phyloP scores from a whole-genome alignment of 2,888 invertebrate species.

The Nomada goodeniana region DNA sequence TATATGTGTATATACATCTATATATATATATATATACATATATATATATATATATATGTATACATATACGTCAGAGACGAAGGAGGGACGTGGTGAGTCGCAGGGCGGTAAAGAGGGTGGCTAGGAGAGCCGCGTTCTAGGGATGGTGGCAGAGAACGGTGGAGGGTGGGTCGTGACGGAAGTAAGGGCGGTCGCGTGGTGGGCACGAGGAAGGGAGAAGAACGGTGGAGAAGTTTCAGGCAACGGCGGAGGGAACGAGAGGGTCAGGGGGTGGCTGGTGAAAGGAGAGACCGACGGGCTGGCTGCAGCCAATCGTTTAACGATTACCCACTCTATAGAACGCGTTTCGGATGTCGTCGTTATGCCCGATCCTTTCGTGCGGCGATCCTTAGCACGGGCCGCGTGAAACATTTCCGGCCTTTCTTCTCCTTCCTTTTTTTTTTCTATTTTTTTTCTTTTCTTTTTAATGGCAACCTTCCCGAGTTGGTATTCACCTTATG shows the following conservation, averaged over 20 bases:
- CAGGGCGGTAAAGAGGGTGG: slow-evolving; percentile 51
- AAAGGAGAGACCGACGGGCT: slow-evolving; percentile 51
- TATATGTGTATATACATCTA: background rate
- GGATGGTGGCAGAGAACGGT: slow-evolving; percentile 38
- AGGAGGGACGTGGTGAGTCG: slow-evolving; percentile 31
- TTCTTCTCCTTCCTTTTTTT: slow-evolving; percentile 28
- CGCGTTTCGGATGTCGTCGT: slow-evolving; percentile 80
- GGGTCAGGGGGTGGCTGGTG: slow-evolving; percentile 33
- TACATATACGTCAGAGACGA: slow-evolving; percentile 6
- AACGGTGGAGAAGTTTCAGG: slow-evolving; percentile 74
- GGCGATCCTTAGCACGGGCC: slow-evolving; percentile 60
- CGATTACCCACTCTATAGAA: slow-evolving; percentile 83
- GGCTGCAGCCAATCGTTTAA: slow-evolving; percentile 83
- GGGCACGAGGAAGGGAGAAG: slow-evolving; percentile 71
- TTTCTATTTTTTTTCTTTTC: slow-evolving; percentile 9
- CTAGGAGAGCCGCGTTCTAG: slow-evolving; percentile 38
- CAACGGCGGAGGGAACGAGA: slow-evolving; percentile 34
- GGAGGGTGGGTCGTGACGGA: slow-evolving; percentile 64
- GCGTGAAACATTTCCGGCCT: slow-evolving; percentile 43
- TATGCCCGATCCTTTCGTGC: slow-evolving; percentile 75
- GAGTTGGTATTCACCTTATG: slow-evolving; percentile 43
- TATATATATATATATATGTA: background rate
- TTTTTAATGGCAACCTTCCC: slow-evolving; percentile 4
- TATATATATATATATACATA: background rate
- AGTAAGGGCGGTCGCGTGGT: slow-evolving; percentile 72